A percentile compares a stretch with the other conserved stretches of the same genome.
Conservation (phyloP, 2,113 vertebrate genomes). For the Nothocercus julius region DNA sequence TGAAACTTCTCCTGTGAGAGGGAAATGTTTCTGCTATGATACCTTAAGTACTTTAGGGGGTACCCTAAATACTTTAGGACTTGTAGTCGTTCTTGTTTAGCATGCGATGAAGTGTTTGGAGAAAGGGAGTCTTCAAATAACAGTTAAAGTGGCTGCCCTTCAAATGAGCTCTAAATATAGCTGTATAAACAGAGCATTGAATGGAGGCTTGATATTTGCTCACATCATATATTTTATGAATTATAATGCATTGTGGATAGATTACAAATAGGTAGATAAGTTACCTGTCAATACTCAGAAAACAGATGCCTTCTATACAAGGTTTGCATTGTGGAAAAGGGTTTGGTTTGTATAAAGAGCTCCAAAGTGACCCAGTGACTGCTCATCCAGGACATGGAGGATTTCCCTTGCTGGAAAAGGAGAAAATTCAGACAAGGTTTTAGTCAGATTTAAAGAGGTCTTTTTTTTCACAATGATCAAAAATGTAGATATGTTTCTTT, state of each 20-base stretch:
- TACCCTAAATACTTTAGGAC: too few relatives aligned
- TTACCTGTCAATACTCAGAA: not conserved
- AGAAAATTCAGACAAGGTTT: not conserved
- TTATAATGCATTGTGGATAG: fast-evolving
- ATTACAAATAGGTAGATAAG: not conserved
- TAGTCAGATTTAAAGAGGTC: not conserved
- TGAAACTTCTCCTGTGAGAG: not conserved
- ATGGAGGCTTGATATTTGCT: not conserved
- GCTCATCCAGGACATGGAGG: not conserved
- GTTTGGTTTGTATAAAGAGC: not conserved
- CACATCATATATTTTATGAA: not conserved
- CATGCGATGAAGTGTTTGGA: not conserved
- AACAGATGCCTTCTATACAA: not conserved
- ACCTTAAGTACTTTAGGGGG: not conserved
- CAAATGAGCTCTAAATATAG: not conserved
- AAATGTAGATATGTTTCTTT: fast-evolving
- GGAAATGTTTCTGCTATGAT: not conserved
- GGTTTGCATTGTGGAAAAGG: not conserved
- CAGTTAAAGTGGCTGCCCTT: not conserved
- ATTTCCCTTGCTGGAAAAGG: not conserved
- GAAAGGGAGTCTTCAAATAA: not conserved
- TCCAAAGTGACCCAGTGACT: not conserved
- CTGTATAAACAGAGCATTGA: not conserved
- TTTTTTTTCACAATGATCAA: not conserved
- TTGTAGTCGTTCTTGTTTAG: not conserved